Percentiles rank a stretch among this genome's conserved stretches.
Conservation (phyloP, 1,140 invertebrate genomes). For the Camponotus vicinus region DNA sequence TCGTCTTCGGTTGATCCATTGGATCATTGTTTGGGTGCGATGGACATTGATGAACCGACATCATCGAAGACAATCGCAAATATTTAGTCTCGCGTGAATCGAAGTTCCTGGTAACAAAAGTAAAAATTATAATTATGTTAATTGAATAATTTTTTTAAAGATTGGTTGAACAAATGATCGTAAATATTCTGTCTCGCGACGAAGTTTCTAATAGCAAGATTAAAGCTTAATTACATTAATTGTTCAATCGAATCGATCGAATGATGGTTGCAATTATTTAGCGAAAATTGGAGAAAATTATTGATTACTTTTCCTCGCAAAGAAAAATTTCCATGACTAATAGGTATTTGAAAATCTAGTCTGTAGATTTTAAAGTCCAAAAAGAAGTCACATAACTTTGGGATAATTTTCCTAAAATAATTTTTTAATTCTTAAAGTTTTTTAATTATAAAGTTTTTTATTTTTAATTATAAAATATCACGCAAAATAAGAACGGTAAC, state of each 20-base stretch:
- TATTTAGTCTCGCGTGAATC: conserved; percentile 61
- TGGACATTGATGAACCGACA: conserved; percentile 1
- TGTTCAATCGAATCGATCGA: not conserved
- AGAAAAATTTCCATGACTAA: not conserved
- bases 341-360: not conserved
- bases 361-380: not conserved
- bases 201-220: not conserved
- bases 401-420: not conserved
- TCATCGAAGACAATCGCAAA: conserved; percentile 40
- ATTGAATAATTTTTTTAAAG: not conserved
- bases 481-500: not conserved
- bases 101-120: conserved; percentile 24
- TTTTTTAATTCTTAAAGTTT: not conserved
- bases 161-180: not conserved
- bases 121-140: conserved; percentile 8
- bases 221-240: not conserved
- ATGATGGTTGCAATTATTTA: not conserved
- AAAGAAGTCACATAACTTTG: not conserved
- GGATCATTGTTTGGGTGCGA: not conserved
- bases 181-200: not conserved
- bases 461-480: not conserved
- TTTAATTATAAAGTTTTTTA: too few species aligned
- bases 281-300: not conserved
- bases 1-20: conserved; percentile 21
- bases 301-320: not conserved